Evolutionary conservation across 1,140 invertebrate genomes (phyloP).

Genomic region (Lordiphosa mommai): DNA sequence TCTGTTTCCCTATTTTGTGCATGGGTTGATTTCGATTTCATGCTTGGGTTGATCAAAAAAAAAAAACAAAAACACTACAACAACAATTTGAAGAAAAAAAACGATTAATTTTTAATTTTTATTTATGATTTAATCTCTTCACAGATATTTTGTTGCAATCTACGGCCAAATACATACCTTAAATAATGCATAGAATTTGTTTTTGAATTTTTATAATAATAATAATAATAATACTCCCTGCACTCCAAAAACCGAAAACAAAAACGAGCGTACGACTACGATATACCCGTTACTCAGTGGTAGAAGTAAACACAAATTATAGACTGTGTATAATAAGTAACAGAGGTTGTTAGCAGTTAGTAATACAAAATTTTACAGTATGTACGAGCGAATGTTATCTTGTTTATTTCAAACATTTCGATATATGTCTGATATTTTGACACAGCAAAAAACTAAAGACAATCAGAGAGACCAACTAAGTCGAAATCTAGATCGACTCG

Average conservation of each 20-base stretch:
- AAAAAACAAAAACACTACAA: constrained; percentile 28
- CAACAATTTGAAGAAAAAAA: constrained; percentile 27
- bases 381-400: no score
- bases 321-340: no score
- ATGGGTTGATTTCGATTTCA: constrained; percentile 22
- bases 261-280: constrained; percentile 1
- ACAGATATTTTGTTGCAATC: constrained; percentile 80
- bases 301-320: no score
- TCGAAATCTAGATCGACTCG: no score
- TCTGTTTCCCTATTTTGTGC: constrained; percentile 30
- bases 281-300: no score
- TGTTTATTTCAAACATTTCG: no score
- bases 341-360: no score
- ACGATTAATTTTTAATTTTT: constrained; percentile 72
- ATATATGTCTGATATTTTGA: no score
- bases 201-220: constrained; percentile 45
- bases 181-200: constrained; percentile 74
- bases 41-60: constrained; percentile 22
- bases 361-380: no score
- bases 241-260: constrained; percentile 17
- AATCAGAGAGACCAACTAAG: no score
- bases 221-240: constrained; percentile 18
- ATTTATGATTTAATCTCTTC: constrained; percentile 79
- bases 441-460: no score
- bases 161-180: constrained; percentile 79